A percentile compares a stretch with the other conserved stretches of the same genome.
These are phyloP conservation scores for Pollicipes pollicipes DNA, from an alignment of 1,140 invertebrate species.

Conservation along the genomic window DNA sequence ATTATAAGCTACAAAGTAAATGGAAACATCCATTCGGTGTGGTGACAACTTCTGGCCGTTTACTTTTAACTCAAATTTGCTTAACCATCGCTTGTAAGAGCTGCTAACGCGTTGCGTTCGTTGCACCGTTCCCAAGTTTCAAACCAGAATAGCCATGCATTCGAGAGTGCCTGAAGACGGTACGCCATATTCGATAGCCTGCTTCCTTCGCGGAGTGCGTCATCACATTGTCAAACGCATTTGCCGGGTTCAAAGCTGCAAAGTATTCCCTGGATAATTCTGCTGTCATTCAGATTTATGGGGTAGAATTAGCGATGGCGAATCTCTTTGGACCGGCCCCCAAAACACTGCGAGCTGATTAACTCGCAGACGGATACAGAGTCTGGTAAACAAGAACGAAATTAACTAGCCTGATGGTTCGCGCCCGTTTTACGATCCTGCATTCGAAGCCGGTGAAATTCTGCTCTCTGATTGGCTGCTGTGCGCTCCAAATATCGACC, in stretches of 20 bases:
- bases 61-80: too few relatives aligned
- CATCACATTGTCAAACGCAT: not conserved
- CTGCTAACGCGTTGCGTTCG: too few relatives aligned
- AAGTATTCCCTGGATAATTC: not conserved
- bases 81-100: too few relatives aligned
- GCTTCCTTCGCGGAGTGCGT: not conserved
- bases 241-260: not conserved
- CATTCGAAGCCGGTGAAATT: not conserved
- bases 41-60: too few relatives aligned
- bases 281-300: not conserved
- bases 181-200: not conserved
- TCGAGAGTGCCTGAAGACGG: too few relatives aligned
- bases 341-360: not conserved
- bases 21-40: too few relatives aligned
- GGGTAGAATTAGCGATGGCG: not conserved
- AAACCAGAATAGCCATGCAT: too few relatives aligned
- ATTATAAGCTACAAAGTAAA: too few relatives aligned
- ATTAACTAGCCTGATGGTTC: not conserved
- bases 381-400: not conserved
- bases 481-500: not conserved
- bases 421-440: not conserved
- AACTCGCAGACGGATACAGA: not conserved
- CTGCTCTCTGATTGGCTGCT: not conserved
- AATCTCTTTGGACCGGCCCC: not conserved
- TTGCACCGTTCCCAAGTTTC: too few relatives aligned